Conservation (phyloP, 2,797 vertebrate species). For the Lithobates sylvaticus region DNA sequence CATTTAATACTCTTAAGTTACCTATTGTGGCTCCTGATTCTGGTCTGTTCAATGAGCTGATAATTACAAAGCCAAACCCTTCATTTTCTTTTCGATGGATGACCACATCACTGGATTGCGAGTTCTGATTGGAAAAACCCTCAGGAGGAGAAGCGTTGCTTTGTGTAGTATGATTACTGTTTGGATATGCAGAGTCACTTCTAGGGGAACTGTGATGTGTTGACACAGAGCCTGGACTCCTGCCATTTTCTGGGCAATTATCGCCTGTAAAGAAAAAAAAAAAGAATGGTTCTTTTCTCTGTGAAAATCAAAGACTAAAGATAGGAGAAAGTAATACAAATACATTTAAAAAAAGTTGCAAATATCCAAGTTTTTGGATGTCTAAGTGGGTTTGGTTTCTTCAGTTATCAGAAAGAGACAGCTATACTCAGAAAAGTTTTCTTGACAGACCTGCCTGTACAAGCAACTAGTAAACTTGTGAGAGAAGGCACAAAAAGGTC, state of each 20-base stretch:
- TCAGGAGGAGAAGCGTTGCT: conserved; percentile 78
- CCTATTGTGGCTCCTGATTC: conserved; percentile 87
- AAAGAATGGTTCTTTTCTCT: no score
- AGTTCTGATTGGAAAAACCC: conserved; percentile 77
- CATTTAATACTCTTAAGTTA: conserved; percentile 73
- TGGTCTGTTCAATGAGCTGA: conserved; percentile 95
- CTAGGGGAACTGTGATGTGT: conserved; percentile 97
- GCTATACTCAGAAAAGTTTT: no score
- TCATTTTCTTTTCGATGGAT: conserved; percentile 97
- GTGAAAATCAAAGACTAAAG: no score
- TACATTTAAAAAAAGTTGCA: no score
- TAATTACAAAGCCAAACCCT: conserved; percentile 98
- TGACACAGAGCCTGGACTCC: conserved; percentile 92
- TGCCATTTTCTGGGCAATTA: conserved; percentile 91
- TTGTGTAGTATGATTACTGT: conserved; percentile 81
- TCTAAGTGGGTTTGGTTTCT: no score
- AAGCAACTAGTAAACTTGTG: no score
- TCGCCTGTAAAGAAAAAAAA: conserved; percentile 78
- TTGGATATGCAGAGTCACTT: conserved; percentile 88
- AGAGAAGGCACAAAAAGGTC: no score
- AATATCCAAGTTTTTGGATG: no score
- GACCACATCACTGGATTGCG: conserved; percentile 88
- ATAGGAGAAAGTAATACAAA: no score
- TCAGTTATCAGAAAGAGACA: no score
- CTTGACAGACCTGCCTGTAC: no score